These are phyloP conservation scores for Heteromyza rotundicornis DNA, from an alignment of 2,888 invertebrate species.

Conservation along the genomic window DNA sequence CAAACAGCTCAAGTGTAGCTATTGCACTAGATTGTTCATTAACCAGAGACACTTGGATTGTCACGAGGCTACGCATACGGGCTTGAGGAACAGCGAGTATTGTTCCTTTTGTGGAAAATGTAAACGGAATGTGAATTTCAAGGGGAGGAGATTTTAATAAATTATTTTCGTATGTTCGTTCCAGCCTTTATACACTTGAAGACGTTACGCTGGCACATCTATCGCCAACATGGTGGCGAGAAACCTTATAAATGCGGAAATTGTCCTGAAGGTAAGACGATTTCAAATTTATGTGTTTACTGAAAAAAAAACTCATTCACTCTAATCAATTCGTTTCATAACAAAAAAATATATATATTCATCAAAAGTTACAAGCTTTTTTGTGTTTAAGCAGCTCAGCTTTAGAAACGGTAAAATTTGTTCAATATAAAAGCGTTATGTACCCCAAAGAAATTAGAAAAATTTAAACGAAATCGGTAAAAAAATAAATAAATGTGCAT, in stretches of 20 bases:
- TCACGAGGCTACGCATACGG: slow-evolving; percentile 51
- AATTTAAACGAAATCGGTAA: too few relatives aligned
- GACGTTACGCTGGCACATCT: slow-evolving; percentile 46
- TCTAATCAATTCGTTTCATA: not conserved
- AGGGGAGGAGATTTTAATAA: not conserved
- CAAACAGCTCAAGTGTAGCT: slow-evolving; percentile 46
- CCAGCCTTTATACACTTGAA: slow-evolving; percentile 38
- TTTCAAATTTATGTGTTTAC: not conserved
- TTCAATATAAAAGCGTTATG: too few relatives aligned
- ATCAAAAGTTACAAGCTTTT: too few relatives aligned
- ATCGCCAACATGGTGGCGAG: slow-evolving; percentile 45
- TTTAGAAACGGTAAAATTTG: too few relatives aligned
- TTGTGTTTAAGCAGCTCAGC: too few relatives aligned
- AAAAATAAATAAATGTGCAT: too few relatives aligned
- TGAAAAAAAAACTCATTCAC: not conserved
- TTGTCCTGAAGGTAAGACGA: slow-evolving; percentile 44
- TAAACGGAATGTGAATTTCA: slow-evolving; percentile 34
- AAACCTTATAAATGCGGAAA: slow-evolving; percentile 45
- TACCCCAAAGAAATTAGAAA: too few relatives aligned
- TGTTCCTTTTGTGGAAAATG: slow-evolving; percentile 54
- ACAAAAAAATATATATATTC: too few relatives aligned
- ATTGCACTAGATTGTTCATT: slow-evolving; percentile 54
- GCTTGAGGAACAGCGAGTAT: slow-evolving; percentile 45
- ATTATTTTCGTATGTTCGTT: not conserved
- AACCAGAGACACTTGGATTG: slow-evolving; percentile 51